A percentile compares a stretch with the other conserved stretches of the same genome.
These are phyloP conservation scores for Alauda arvensis DNA, from an alignment of 2,797 vertebrate genomes.

Conservation along the genomic window DNA sequence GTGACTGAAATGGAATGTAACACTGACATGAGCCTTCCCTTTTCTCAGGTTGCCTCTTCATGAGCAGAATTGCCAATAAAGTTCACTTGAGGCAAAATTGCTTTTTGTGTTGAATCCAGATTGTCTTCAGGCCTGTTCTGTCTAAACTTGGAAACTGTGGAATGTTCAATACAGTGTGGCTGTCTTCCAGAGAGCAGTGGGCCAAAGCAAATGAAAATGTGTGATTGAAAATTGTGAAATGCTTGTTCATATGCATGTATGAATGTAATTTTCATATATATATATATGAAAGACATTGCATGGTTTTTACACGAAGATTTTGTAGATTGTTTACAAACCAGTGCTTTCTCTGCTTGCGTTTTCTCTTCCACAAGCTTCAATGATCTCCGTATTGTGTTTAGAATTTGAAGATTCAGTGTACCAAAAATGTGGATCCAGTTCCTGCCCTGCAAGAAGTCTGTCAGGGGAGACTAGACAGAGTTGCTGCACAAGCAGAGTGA, in stretches of 20 bases:
- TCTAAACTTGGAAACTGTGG: not conserved
- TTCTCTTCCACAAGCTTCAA: not conserved
- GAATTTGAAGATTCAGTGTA: not conserved
- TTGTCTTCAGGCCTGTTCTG: not conserved
- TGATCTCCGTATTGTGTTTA: not conserved
- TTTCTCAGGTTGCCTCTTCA: not conserved
- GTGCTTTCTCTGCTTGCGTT: not conserved
- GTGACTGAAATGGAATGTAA: not conserved
- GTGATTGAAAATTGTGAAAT: constrained; percentile 5
- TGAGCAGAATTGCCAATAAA: not conserved
- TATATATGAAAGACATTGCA: not conserved
- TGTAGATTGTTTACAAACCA: not conserved
- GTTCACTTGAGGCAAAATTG: not conserved
- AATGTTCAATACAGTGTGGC: not conserved
- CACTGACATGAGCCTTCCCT: not conserved
- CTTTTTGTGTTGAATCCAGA: constrained; percentile 4
- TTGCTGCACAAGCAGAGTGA: not conserved
- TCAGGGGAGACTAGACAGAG: not conserved
- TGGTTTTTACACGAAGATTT: not conserved
- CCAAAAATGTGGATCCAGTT: not conserved
- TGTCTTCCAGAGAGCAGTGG: not conserved
- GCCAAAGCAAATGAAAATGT: constrained; percentile 7
- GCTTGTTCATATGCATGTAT: not conserved
- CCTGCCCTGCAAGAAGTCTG: not conserved
- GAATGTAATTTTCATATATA: not conserved